These are phyloP conservation scores for Tyrophagus putrescentiae DNA, from an alignment of 1,140 invertebrate genomes.

Conservation along the genomic window DNA sequence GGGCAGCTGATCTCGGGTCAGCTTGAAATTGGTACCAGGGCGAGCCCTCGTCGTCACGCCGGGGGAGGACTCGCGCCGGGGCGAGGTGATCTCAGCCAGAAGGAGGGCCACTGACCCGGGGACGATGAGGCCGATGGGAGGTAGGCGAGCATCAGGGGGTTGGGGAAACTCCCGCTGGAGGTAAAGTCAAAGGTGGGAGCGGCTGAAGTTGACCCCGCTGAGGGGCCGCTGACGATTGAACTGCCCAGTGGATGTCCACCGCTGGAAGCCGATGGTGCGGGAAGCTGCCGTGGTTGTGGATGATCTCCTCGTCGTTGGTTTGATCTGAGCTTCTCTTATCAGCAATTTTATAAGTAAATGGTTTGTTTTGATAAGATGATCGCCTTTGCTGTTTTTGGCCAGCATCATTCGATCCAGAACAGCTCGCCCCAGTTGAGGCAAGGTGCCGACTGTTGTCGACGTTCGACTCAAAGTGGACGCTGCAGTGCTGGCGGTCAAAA, in stretches of 20 bases:
- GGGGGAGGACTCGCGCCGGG: conserved; percentile 31
- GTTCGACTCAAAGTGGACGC: conserved; percentile 9
- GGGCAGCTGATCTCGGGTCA: not conserved
- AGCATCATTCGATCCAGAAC: not conserved
- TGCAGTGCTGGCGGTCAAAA: conserved; percentile 24
- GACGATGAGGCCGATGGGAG: conserved; percentile 29
- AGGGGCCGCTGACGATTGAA: not conserved
- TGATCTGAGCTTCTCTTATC: not conserved
- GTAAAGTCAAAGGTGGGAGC: conserved; percentile 42
- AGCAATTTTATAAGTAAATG: not conserved
- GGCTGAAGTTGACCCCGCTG: conserved; percentile 36
- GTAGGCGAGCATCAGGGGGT: conserved; percentile 43
- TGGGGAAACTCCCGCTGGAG: conserved; percentile 42
- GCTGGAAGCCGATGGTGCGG: conserved; percentile 2
- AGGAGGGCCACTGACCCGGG: conserved; percentile 29
- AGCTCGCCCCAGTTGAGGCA: not conserved
- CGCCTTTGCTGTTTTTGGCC: too few species aligned
- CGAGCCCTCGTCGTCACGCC: conserved; percentile 34
- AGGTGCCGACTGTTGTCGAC: not conserved
- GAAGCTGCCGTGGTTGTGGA: not conserved
- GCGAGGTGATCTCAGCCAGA: conserved; percentile 30
- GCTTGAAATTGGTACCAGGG: conserved; percentile 28
- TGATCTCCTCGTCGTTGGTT: too few species aligned
- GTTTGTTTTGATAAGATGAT: too few species aligned
- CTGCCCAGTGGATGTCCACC: not conserved